Base-by-base conservation (phyloP, 1,140 invertebrate species). In the Zaprionus lachaisei region DNA sequence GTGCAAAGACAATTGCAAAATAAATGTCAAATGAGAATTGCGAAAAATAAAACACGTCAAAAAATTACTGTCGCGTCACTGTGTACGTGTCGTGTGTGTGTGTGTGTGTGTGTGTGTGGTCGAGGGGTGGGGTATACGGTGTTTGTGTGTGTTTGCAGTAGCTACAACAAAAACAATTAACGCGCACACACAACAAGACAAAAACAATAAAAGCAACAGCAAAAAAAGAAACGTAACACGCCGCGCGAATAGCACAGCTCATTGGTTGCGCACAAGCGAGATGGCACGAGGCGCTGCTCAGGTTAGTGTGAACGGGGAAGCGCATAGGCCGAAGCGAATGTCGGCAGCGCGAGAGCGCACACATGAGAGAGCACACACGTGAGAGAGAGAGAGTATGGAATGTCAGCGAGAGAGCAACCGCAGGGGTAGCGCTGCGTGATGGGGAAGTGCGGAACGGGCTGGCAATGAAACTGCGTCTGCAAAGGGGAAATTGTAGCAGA, bases 221-320 rank as follows among this genome's bases (percentile, higher is more conserved):
- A 37, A 34, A 58, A 49, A 28, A 54, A 37, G 49, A 75, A 78
- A 71, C 65, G 38, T 62, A 41, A 71, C 57, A 56, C 38, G 54
- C 61, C 61, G 28, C 54, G 15, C 37, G 77, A 74, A 66, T 71
- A 83, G 81, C 66, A 65, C 54, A 74, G 74, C 76, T 78, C 81
- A 89, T 87, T 84, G 83, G 84, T 51, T 51, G 72, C 41, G 78
- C 54, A 38, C 12, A 64, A 87, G 63, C 51, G 83, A 87, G 83
- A 87, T 9, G 64, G 74, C 81, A 72, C 31, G 60, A 80, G 31
- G 51, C 70, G 56, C 60, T 69, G 61, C 49, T 49, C 57, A 28
- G 56, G 34, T 41, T 62, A 56, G 64, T 77, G 80, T 51, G 76
- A 79, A 64, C 41, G 64, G 49, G 38, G 49, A 66, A 28, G 34